Conservation (phyloP, 2,888 invertebrate genomes). For the Stenurella melanura region DNA sequence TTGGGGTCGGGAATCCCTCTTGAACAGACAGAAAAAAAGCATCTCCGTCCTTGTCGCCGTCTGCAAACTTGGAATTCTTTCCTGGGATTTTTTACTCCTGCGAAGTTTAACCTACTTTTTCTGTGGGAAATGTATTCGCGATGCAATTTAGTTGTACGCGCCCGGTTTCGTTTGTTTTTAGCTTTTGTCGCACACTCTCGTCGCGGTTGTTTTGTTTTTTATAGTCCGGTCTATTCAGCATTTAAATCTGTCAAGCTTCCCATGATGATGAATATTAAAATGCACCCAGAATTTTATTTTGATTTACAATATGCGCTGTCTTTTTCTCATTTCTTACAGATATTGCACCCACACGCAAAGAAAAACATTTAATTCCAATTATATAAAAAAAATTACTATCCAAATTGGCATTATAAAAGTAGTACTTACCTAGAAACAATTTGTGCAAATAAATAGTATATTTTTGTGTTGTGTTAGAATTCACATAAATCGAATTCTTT, state of each 20-base stretch:
- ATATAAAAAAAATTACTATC: too few relatives aligned
- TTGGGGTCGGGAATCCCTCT: constrained; percentile 58
- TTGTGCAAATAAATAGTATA: too few relatives aligned
- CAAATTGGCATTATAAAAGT: too few relatives aligned
- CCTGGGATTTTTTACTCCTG: constrained; percentile 50
- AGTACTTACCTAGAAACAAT: too few relatives aligned
- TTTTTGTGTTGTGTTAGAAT: too few relatives aligned
- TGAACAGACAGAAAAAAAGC: constrained; percentile 52
- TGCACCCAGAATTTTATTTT: too few relatives aligned
- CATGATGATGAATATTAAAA: too few relatives aligned
- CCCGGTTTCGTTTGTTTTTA: constrained; percentile 23
- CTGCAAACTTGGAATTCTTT: constrained; percentile 58
- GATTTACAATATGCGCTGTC: too few relatives aligned
- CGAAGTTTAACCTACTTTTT: constrained; percentile 59
- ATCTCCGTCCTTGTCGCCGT: constrained; percentile 51
- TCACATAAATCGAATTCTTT: too few relatives aligned
- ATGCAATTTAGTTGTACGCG: constrained; percentile 46
- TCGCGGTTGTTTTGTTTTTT: constrained; percentile 22
- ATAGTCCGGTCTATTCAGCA: neutral
- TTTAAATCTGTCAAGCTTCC: neutral
- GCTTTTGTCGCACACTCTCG: constrained; percentile 38
- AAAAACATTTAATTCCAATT: too few relatives aligned
- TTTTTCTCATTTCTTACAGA: too few relatives aligned
- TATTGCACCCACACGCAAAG: too few relatives aligned
- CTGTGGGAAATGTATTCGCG: constrained; percentile 53